Percentiles rank a stretch among this genome's conserved stretches.
phyloP scores from a whole-genome alignment of 2,797 vertebrate genomes.

The Carcharodon carcharias region DNA sequence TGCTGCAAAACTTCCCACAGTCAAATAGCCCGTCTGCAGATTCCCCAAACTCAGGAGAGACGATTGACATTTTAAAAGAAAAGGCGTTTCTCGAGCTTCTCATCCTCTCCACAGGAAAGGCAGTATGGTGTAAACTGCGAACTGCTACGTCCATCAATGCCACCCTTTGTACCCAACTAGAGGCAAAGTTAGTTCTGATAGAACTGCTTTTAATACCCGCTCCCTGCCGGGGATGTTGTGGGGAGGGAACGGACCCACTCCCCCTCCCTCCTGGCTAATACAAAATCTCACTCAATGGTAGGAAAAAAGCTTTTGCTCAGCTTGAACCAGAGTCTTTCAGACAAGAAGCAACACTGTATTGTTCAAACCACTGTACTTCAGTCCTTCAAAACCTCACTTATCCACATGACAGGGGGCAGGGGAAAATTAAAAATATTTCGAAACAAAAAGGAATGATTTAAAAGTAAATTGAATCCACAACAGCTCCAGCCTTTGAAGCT shows the following conservation, averaged over 20 bases:
- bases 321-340: neutral
- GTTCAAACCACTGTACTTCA: neutral
- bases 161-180: neutral
- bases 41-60: neutral
- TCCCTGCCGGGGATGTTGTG: too few relatives aligned
- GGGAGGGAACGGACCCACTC: slow-evolving; percentile 10
- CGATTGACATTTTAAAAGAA: neutral
- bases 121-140: neutral
- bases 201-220: too few relatives aligned
- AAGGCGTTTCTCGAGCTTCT: neutral
- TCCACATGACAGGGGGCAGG: neutral
- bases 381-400: neutral
- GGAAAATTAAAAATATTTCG: neutral
- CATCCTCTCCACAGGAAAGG: neutral
- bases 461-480: neutral
- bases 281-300: neutral
- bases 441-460: neutral
- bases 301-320: neutral
- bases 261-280: neutral
- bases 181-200: neutral
- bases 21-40: neutral
- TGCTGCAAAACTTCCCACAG: neutral
- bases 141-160: neutral
- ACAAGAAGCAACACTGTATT: neutral
- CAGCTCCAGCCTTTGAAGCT: neutral